Evolutionary conservation across 2,888 invertebrate species (phyloP), one percentile per base, ranked within the genome.

Genomic region (Rhabditophanes sp.): DNA sequence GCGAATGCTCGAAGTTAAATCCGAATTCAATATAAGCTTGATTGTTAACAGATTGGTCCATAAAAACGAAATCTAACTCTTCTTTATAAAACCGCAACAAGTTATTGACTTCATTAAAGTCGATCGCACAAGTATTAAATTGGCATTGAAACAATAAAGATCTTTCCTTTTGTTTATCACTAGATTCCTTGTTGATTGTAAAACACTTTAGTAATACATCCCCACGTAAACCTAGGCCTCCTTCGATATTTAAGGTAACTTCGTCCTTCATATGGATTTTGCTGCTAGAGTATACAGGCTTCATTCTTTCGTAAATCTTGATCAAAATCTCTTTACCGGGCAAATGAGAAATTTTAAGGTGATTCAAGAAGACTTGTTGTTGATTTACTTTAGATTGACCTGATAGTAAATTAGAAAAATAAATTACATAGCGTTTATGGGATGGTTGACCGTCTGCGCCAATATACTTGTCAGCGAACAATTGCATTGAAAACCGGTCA

Each of bases 91-190:
- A 82, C 56, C 78, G 77, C 35, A 85, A 75, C 41, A 81, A 79
- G 28, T 80, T 55, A 8, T 27, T 28, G 18, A 28, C 22, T 7
- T 39, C 31, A 31, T 37, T 37, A 25, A 47, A 32, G 12, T 52
- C 75, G 46, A 85, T 78, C 33, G 84, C 83, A 70, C 85, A 85
- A 3, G 87, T 85, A 73, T 87, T 85, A 72, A 87, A 84, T 75
- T 87, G 81, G 66, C 79, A 78, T 30, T 79, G 77, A 71, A 82
- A 82, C 51, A 82, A 75, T n/a, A 79, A 74, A 15, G 51, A 27
- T 31, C 51, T 52, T 12, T 61, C 59, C 2, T 59, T 40, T 53
- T n/a, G n/a, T n/a, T n/a, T n/a, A n/a, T n/a, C 50, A 15, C 54
- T 56, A 1, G 60, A 15, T 11, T 35, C 21, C 21, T 37, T 38